Percentiles rank a stretch among this genome's conserved stretches.
phyloP scores from a whole-genome alignment of 92 coral and sea anemone genomes.

The Porites lobata region DNA sequence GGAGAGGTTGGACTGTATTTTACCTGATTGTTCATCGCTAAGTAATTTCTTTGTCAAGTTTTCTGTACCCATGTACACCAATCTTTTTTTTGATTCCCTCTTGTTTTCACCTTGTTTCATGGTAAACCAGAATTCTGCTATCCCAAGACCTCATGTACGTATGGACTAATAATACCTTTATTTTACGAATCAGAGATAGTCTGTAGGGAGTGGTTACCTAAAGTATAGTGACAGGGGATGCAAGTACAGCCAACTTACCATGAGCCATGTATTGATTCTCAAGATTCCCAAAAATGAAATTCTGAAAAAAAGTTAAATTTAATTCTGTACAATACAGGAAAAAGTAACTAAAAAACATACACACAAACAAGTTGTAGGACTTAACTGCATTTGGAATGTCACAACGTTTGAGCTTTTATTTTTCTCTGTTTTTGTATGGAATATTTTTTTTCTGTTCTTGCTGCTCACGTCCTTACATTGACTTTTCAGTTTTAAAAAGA shows the following conservation, averaged over 20 bases:
- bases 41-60: background rate
- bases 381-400: too few species aligned
- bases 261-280: too few species aligned
- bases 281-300: too few species aligned
- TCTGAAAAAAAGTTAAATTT: too few species aligned
- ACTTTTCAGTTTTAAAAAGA: too few species aligned
- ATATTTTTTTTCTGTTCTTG: too few species aligned
- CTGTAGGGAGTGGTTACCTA: background rate
- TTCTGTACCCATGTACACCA: slow-evolving; percentile 22
- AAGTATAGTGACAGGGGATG: background rate
- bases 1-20: too few species aligned
- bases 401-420: too few species aligned
- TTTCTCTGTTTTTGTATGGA: too few species aligned
- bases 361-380: background rate
- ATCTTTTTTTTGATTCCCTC: background rate
- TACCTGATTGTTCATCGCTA: too few species aligned
- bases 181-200: background rate
- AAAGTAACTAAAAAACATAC: background rate
- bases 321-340: background rate
- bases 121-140: background rate
- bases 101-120: slow-evolving; percentile 1
- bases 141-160: background rate
- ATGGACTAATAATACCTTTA: background rate
- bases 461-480: too few species aligned
- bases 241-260: background rate